Base-by-base conservation (phyloP, 2,888 invertebrate species). In the Melanophora roralis region DNA sequence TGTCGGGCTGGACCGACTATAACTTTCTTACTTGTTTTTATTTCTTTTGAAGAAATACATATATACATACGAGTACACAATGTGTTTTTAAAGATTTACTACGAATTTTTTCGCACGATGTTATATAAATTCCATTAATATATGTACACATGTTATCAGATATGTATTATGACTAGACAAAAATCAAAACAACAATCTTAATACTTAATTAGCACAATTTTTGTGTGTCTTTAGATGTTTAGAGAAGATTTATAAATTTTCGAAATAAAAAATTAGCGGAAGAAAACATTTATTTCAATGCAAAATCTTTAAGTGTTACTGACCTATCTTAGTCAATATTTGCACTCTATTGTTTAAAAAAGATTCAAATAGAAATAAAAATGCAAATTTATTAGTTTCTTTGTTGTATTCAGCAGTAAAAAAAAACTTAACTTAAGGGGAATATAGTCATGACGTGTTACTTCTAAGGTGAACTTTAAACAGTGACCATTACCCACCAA, bases 301-400 rank as follows among this genome's bases (percentile, higher is more conserved):
- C 19, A 68, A 62, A 32, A 40, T n/a, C 34, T 27, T 27, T 19
- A n/a, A n/a, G 12, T 72, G 65, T 67, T 34, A 60, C 53, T 67
- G 71, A 79, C 79, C 79, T 79, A 57, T 38, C 75, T 19, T 49
- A 55, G 16, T 19, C 49, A 53, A 19, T 19, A 16, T 32, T 21
- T 40, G 16, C 38, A n/a, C 14, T 12, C 40, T 36, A 34, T 68
- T 62, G 71, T 49, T 60, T 34, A 43, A 40, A 65, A 47, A 67
- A 49, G 55, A 75, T 62, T 65, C 75, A 71, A 71, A 78, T 65
- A 49, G 38, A 55, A 55, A 59, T 45, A 45, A 2, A n/a, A 38
- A 47, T 49, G 12, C 47, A 14, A 1, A 27, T 68, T 2, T 47
- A 19, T 34, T 19, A 8, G 16, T 45, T 7, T 19, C 6, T 43